Conservation (phyloP, 2,113 vertebrate species). For the Zapus hudsonius region DNA sequence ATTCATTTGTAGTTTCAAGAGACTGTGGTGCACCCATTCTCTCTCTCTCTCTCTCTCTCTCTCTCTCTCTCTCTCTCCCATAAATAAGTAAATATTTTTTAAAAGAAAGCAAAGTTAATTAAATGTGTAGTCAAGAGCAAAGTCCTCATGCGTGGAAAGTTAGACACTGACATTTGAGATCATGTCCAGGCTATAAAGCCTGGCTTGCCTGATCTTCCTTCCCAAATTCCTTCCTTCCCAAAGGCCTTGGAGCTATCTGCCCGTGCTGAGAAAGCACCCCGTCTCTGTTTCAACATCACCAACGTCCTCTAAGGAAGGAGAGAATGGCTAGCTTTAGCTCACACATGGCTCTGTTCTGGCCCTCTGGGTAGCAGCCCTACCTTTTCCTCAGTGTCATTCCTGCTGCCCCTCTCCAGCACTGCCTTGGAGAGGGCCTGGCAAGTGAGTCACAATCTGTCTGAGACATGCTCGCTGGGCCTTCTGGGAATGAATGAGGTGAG, state of each 20-base stretch:
- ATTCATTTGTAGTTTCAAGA: too few species aligned
- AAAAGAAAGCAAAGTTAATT: too few species aligned
- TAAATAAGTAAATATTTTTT: not conserved
- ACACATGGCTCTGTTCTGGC: not conserved
- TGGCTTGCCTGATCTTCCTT: not conserved
- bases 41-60: too few species aligned
- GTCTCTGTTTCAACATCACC: not conserved
- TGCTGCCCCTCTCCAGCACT: not conserved
- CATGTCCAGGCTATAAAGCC: not conserved
- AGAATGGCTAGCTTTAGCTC: not conserved
- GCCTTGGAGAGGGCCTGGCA: not conserved
- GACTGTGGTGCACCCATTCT: too few species aligned
- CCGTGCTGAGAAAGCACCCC: not conserved
- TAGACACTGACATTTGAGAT: not conserved
- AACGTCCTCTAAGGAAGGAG: not conserved
- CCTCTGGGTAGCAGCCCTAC: not conserved
- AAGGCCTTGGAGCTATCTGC: not conserved
- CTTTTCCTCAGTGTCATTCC: not conserved
- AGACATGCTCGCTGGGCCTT: too few species aligned
- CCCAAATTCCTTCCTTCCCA: not conserved
- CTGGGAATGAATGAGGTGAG: not conserved
- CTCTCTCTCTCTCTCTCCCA: too few species aligned
- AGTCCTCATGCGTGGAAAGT: not conserved
- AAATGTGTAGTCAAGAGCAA: not conserved
- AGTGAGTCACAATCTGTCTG: not conserved